Base-by-base conservation (phyloP, 2,797 vertebrate genomes). In the Melanotaenia maccullochi region DNA sequence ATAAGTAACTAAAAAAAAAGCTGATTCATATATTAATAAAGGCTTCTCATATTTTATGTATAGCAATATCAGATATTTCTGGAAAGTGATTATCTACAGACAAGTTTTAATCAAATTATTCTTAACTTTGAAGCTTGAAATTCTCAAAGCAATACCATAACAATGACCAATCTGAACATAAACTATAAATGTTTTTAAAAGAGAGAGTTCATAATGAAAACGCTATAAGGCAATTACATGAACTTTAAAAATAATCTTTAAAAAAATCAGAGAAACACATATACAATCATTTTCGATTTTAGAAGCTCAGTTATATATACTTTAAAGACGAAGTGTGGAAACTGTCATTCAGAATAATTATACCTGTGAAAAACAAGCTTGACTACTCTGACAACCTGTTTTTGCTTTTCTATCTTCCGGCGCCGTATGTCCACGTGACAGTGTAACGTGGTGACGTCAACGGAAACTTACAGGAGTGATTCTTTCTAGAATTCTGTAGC, bases 401-500 rank as follows among this genome's bases (percentile, higher is more conserved):
- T 2, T 22, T 51, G 3, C 30, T 38, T 28, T 28, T 28, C 25
- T 28, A 28, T 28, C 2, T 28, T 28, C 25, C 25, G 25, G 25
- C 5, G 44, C 20, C 44, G 44, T 47, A 47, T 5, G 67, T 71
- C 2, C 14, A 0, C 3, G 11, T 58, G 58, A 73, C 66, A 69
- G 0, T 9, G 0, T 36, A 35, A 85, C 88, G 88, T 8, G 0
- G 0, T 65, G 74, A 82, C 89, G 90, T 86, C 30, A 35, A 75
- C 88, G 91, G 91, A 92, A 92, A 81, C 81, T 6, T 47, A 62
- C 67, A 30, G 61, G 40, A 71, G 76, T 73, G 60, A 69, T 79
- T 91, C 89, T 90, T 93, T 92, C 91, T 91, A 91, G 92, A 93
- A 91, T n/a, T 51, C 22, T 83, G 65, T 80, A 84, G 86, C 81